Evolutionary conservation across 2,888 invertebrate species (phyloP).

Genomic region (Dasysyrphus albostriatus): DNA sequence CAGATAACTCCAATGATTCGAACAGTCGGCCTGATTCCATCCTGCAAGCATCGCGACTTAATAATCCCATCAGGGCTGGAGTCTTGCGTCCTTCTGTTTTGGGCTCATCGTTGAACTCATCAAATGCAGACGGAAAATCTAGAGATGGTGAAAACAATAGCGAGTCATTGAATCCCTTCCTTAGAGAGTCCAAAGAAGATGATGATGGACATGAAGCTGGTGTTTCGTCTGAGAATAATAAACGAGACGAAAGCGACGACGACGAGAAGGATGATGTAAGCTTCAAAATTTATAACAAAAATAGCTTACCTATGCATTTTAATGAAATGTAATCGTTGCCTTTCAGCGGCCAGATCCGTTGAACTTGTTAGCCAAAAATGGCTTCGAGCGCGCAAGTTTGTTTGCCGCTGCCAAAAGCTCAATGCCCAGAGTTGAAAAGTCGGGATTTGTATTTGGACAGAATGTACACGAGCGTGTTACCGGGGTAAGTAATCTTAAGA

Average conservation of each 20-base stretch:
- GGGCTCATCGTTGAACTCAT: constrained; percentile 79
- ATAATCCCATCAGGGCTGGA: constrained; percentile 78
- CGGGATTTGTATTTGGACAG: constrained; percentile 95
- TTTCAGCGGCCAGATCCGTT: constrained; percentile 81
- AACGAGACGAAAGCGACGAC: constrained; percentile 44
- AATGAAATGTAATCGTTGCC: too few species aligned
- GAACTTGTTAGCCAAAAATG: constrained; percentile 81
- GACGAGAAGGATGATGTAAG: constrained; percentile 77
- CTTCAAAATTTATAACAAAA: neutral
- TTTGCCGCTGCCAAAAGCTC: constrained; percentile 81
- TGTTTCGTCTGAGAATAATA: constrained; percentile 69
- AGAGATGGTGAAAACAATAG: constrained; percentile 70
- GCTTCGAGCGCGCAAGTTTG: constrained; percentile 82
- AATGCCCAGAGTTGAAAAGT: constrained; percentile 84
- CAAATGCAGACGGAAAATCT: constrained; percentile 77
- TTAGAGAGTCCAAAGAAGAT: constrained; percentile 80
- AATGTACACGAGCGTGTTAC: constrained; percentile 94
- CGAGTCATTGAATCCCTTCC: constrained; percentile 80
- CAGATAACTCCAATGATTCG: constrained; percentile 82
- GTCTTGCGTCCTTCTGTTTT: constrained; percentile 82
- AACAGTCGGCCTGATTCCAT: constrained; percentile 80
- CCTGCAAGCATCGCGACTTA: constrained; percentile 80
- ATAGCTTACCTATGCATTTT: neutral
- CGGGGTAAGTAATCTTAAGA: constrained; percentile 84
- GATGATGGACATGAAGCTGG: constrained; percentile 73